Base-by-base conservation (phyloP, 1,140 invertebrate genomes). In the Alviniconcha marisindica region DNA sequence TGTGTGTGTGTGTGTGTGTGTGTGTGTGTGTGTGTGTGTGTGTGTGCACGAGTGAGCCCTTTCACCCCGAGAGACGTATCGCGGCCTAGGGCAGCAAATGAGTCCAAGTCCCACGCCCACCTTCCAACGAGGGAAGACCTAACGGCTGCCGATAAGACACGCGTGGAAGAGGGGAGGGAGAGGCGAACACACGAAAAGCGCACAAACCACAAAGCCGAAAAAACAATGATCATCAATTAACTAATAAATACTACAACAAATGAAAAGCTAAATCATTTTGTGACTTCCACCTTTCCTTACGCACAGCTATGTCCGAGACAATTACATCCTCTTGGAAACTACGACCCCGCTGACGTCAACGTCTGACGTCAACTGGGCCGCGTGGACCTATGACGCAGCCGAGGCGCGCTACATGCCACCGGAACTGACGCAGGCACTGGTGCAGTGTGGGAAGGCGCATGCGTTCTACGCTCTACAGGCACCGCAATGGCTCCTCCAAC, bases 301-400 rank as follows among this genome's bases (percentile, higher is more conserved):
- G 24, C 10, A 21, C 42, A 76, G 73, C 40, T 76, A 76, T 40
- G 73, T 76, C 0, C 40, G 42, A 44, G 73, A 76, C 40, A 76
- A 76, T 24, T 76, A 76, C 73, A 24, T 76, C 42, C 0, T 76
- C 24, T 38, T 76, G 73, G 73, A 76, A 28, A 36, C 73, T 4
- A 44, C 15, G 5, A 44, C 73, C 1, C 1, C n/a, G 14, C 1
- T 38, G 10, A n/a, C 73, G 12, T 44, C 73, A 42, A 33, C 73
- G 24, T 36, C 21, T 76, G 73, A 44, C 38, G 73, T 76, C 73
- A 76, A 76, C 38, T 76, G 73, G 73, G 73, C 73, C 73, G 44
- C 73, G 42, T 76, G 73, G 73, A 76, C 73, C 38, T n/a, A 76
- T 40, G 40, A n/a, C 36, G 73, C 36, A n/a, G 73, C 73, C 18